A percentile compares a stretch with the other conserved stretches of the same genome.
Evolutionary conservation across 2,113 vertebrate genomes (phyloP).

Genomic region (Axis porcinus): DNA sequence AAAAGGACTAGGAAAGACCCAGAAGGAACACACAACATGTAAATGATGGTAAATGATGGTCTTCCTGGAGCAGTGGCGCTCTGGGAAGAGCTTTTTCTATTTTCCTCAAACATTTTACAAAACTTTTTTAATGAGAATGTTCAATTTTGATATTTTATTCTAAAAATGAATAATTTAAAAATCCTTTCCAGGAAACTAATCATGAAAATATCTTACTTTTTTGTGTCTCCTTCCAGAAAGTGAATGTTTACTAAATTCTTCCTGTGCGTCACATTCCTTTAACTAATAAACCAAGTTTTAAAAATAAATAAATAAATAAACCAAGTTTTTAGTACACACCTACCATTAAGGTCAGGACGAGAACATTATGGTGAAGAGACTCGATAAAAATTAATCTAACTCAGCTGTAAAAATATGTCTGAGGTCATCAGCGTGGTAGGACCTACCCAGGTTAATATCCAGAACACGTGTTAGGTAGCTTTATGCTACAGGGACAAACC

Average conservation of each 20-base stretch:
- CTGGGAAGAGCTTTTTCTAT: not conserved
- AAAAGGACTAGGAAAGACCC: not conserved
- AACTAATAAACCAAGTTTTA: not conserved
- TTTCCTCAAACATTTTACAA: conserved; percentile 2
- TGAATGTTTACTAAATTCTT: not conserved
- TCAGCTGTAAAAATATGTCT: not conserved
- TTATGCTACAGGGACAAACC: not conserved
- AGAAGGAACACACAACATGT: not conserved
- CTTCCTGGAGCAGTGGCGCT: not conserved
- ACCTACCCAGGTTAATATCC: not conserved
- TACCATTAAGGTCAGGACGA: not conserved
- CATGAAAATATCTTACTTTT: not conserved
- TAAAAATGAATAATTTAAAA: not conserved
- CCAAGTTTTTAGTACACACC: not conserved
- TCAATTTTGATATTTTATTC: not conserved
- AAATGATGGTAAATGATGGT: not conserved
- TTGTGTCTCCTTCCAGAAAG: not conserved
- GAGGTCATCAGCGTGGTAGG: not conserved
- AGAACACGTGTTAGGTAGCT: not conserved
- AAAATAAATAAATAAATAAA: not conserved
- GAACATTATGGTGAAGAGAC: not conserved
- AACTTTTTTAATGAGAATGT: not conserved
- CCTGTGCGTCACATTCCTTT: not conserved
- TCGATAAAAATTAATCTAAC: not conserved
- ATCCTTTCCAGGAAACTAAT: not conserved